Evolutionary conservation across 2,797 vertebrate species (phyloP).

Genomic region (Lepilemur ruficaudatus): DNA sequence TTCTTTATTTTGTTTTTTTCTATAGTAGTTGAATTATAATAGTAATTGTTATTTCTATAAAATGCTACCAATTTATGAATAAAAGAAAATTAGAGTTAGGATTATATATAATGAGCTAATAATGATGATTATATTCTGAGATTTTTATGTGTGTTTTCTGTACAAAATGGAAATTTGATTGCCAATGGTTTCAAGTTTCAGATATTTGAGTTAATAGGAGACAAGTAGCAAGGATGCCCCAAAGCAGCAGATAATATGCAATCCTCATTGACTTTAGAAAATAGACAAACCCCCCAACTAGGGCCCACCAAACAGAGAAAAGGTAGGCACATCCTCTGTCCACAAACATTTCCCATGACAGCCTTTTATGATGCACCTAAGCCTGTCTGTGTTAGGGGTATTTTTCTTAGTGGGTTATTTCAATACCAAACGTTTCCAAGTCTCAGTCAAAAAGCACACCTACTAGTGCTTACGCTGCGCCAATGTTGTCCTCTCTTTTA

Average conservation of each 20-base stretch:
- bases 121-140: background rate
- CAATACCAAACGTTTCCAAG: background rate
- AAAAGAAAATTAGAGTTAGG: constrained; percentile 3
- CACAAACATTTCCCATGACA: background rate
- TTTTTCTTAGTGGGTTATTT: background rate
- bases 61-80: background rate
- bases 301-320: background rate
- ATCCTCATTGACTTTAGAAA: background rate
- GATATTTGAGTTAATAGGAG: background rate
- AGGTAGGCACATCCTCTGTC: background rate
- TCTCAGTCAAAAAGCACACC: background rate
- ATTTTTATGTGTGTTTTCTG: background rate
- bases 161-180: background rate
- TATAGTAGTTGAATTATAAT: background rate
- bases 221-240: background rate
- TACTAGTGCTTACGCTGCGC: accelerated
- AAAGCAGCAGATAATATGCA: background rate
- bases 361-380: background rate
- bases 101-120: background rate
- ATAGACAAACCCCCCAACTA: background rate
- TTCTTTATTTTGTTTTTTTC: background rate
- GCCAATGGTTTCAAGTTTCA: background rate
- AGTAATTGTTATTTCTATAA: background rate
- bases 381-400: background rate
- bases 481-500: background rate